These are phyloP conservation scores for Harmothoe impar DNA, from an alignment of 2,888 invertebrate species.

Conservation along the genomic window DNA sequence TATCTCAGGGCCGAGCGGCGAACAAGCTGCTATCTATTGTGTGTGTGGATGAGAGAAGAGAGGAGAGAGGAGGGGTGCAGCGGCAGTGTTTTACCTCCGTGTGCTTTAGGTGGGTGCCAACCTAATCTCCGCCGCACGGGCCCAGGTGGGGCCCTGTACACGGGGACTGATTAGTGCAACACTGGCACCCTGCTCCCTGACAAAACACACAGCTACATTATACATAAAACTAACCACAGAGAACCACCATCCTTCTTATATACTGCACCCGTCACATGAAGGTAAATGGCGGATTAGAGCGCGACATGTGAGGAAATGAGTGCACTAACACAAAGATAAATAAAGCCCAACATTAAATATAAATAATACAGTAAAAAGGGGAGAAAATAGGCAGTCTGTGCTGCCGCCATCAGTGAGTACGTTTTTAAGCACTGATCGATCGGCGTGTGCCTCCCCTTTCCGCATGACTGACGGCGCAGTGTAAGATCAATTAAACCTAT, in stretches of 20 bases:
- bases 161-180: too few relatives aligned
- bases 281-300: too few relatives aligned
- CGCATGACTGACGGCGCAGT: background rate
- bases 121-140: too few relatives aligned
- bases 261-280: too few relatives aligned
- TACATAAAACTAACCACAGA: too few relatives aligned
- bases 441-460: background rate
- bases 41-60: background rate
- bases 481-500: conserved; percentile 39
- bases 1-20: background rate
- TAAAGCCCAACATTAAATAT: background rate
- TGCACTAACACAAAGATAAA: background rate
- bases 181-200: too few relatives aligned
- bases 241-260: too few relatives aligned
- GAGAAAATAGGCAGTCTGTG: background rate
- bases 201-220: too few relatives aligned
- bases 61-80: background rate
- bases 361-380: background rate
- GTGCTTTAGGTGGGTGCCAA: background rate
- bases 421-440: background rate
- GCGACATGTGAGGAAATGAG: background rate
- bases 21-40: conserved; percentile 20
- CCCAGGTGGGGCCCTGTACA: too few relatives aligned
- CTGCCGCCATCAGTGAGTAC: too few relatives aligned
- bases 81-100: too few relatives aligned